Evolutionary conservation across 35 echinoderm and acorn worm species (phyloP).

Genomic region (Heliocidaris erythrogramma): DNA sequence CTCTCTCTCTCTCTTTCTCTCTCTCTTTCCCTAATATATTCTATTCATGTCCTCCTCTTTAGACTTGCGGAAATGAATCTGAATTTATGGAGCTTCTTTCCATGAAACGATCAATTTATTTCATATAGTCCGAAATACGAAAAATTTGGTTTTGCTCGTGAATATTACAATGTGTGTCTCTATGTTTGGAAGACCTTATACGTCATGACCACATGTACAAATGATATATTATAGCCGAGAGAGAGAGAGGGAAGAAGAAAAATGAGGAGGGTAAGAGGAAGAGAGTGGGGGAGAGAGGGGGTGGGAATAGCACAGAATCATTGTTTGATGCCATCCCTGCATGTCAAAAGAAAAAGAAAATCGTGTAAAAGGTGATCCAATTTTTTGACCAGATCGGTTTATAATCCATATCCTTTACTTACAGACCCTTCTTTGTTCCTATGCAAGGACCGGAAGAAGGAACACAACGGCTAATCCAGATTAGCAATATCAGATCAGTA

Average conservation of each 20-base stretch:
- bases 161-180: not conserved
- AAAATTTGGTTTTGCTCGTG: no score
- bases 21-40: no score
- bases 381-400: not conserved
- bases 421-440: constrained; percentile 1
- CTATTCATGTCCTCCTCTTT: no score
- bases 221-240: not conserved
- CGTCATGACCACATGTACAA: not conserved
- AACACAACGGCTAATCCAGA: not conserved
- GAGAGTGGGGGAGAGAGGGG: not conserved
- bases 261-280: not conserved
- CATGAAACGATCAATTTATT: no score
- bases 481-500: not conserved
- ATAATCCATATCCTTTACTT: constrained; percentile 4
- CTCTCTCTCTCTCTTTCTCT: no score
- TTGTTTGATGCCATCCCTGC: not conserved
- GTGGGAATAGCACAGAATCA: not conserved
- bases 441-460: not conserved
- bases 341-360: not conserved
- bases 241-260: not conserved
- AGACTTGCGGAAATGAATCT: no score
- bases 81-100: no score
- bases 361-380: not conserved
- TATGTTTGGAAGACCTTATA: not conserved
- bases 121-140: no score